Evolutionary conservation across 2,888 invertebrate species (phyloP), one percentile per base, ranked within the genome.

Genomic region (Limnephilus lunatus): DNA sequence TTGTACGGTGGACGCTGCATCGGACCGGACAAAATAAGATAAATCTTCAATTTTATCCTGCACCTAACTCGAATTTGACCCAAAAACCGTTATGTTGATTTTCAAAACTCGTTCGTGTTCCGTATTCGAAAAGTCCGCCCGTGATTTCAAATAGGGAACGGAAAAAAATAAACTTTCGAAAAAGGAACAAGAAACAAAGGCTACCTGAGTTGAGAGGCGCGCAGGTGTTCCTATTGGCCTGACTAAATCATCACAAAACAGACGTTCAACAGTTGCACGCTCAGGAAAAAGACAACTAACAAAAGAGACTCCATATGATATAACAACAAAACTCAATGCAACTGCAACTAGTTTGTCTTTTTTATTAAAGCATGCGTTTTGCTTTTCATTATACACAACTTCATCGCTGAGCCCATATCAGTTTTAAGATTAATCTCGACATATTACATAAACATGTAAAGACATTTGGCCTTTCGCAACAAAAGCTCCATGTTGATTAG

Each of bases 141-240:
- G 89, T 89, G 86, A 92, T 92, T 91, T 92, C 85, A 81, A 91
- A 92, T 91, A 90, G 85, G 88, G 91, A 92, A 91, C 88, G 86
- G 53, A 92, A 93, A 90, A 91, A 91, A 89, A 89, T 81, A 88
- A 92, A 48, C 81, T 92, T 48, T 88, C 35, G 92, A 91, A 93
- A 92, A 92, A 93, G 83, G 91, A 92, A 90, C 92, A 92, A 92
- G 92, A 93, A 93, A 93, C 93, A 92, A 93, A 93, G 87, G 93
- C 93, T 93, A 93, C 93, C 93, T 93, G 93, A 93, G 93, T 93
- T 93, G 92, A 91, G 92, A 91, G 91, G 91, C 91, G 92, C 92
- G 93, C 93, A 93, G 93, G 93, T 93, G 93, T 93, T 92, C 91
- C 85, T 92, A 89, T 88, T 88, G 90, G 92, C 88, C 68, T 81